Percentiles rank a stretch among this genome's conserved stretches.
These are phyloP conservation scores for Nanorana parkeri DNA, from an alignment of 2,113 vertebrate genomes.

Conservation along the genomic window DNA sequence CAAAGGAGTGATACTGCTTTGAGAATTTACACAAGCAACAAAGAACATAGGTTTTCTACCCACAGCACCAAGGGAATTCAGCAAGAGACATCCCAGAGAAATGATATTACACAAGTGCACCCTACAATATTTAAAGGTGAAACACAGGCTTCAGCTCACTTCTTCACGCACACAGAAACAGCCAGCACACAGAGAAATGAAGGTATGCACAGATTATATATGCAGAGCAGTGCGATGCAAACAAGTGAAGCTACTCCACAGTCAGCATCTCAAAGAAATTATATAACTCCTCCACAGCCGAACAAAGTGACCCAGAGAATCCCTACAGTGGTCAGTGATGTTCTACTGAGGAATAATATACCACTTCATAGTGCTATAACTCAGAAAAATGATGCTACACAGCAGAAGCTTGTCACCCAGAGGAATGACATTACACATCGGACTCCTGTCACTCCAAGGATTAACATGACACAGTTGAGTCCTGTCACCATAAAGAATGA, in stretches of 20 bases:
- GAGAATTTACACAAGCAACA: constrained; percentile 12
- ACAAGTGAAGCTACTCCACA: background rate
- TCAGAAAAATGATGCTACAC: background rate
- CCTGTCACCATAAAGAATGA: background rate
- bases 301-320: background rate
- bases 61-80: background rate
- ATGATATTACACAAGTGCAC: background rate
- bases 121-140: background rate
- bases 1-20: background rate
- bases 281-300: background rate
- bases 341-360: background rate
- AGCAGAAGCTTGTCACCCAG: background rate
- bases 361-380: background rate
- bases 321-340: background rate
- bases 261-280: background rate
- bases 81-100: background rate
- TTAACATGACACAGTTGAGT: background rate
- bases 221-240: background rate
- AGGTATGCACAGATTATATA: constrained; percentile 6
- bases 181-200: constrained; percentile 1
- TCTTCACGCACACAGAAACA: background rate
- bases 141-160: background rate
- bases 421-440: background rate
- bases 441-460: background rate
- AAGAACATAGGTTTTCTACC: background rate